Evolutionary conservation across 1,140 invertebrate species (phyloP), one percentile per base, ranked within the genome.

Genomic region (Pristionchus pacificus): DNA sequence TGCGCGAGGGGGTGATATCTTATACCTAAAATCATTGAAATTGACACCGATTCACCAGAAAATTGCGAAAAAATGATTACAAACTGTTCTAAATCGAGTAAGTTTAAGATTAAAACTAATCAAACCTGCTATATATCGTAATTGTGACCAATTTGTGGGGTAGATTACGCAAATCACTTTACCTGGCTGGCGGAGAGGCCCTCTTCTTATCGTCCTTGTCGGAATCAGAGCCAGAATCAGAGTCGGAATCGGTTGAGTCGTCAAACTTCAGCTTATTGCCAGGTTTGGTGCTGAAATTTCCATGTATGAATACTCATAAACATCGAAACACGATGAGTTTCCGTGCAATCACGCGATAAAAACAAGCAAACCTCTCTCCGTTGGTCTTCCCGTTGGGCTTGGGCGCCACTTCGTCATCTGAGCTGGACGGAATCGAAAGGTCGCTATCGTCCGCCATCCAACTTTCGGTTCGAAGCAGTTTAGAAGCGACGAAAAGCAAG

Each of bases 71-170:
- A 59, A 59, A 25, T 62, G 28, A 60, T 27, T 64, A 6, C n/a
- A 70, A 70, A 55, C 32, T 30, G 1, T 59, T 66, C 66, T 72
- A 59, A 28, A 25, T 60, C 3, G 13, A 59, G 30, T n/a, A n/a
- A n/a, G n/a, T n/a, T n/a, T n/a, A n/a, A n/a, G n/a, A n/a, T n/a
- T n/a, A n/a, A n/a, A n/a, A n/a, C n/a, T n/a, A n/a, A n/a, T n/a
- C n/a, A n/a, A n/a, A n/a, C n/a, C n/a, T n/a, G n/a, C n/a, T n/a
- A n/a, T n/a, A n/a, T n/a, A n/a, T n/a, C n/a, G n/a, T n/a, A n/a
- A n/a, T n/a, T n/a, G n/a, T n/a, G n/a, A n/a, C n/a, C n/a, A n/a
- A n/a, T n/a, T n/a, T n/a, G n/a, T n/a, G n/a, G n/a, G n/a, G n/a
- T n/a, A n/a, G n/a, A n/a, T n/a, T n/a, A n/a, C n/a, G n/a, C n/a